A percentile compares a stretch with the other conserved stretches of the same genome.
Conservation (phyloP, 1,140 invertebrate genomes). For the Halictus rubicundus region DNA sequence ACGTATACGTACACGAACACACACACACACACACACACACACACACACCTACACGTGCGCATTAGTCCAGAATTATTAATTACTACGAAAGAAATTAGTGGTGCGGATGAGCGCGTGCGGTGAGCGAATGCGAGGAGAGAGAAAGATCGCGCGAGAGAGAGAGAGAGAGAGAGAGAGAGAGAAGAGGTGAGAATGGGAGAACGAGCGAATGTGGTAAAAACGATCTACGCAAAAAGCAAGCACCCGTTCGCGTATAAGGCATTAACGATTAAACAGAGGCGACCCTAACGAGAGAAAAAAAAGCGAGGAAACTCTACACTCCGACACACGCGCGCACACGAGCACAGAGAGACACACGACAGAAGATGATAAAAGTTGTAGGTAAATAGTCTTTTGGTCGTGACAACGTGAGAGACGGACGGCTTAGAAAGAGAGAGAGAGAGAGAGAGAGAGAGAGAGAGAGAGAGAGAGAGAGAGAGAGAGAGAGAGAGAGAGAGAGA, state of each 20-base stretch:
- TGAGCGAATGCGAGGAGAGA: neutral
- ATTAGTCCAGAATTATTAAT: slow-evolving; percentile 13
- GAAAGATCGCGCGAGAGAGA: neutral
- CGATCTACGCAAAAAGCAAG: neutral
- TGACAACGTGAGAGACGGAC: slow-evolving; percentile 21
- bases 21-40: neutral
- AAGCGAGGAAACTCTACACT: neutral
- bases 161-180: slow-evolving; percentile 3
- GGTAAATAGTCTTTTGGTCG: slow-evolving; percentile 58
- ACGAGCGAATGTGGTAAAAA: neutral
- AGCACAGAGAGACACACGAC: neutral
- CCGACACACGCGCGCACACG: neutral
- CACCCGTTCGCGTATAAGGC: slow-evolving; percentile 47
- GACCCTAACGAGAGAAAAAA: slow-evolving; percentile 21
- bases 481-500: slow-evolving; percentile 16
- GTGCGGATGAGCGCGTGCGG: neutral
- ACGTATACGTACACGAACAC: neutral
- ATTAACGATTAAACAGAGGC: slow-evolving; percentile 42
- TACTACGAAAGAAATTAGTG: neutral
- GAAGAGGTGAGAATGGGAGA: too few relatives aligned
- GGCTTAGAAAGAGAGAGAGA: neutral
- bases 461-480: neutral
- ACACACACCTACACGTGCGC: neutral
- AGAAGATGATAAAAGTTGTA: slow-evolving; percentile 33
- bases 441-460: slow-evolving; percentile 19